Evolutionary conservation across 2,113 vertebrate genomes (phyloP).

Genomic region (Regulus satrapa): DNA sequence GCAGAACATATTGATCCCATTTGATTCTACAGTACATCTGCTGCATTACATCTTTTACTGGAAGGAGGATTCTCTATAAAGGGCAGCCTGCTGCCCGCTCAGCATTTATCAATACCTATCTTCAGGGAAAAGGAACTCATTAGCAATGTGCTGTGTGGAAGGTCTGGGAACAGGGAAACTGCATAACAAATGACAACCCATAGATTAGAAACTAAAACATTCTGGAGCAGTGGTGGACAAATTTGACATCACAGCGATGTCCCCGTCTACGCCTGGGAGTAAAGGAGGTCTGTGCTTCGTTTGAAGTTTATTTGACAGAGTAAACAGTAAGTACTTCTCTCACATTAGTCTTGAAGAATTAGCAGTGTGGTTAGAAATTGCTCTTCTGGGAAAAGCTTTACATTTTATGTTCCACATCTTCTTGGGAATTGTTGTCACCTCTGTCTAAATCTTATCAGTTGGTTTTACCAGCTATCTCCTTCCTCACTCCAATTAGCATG

Average conservation of each 20-base stretch:
- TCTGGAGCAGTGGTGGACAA: not conserved
- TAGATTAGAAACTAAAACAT: not conserved
- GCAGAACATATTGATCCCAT: conserved; percentile 43
- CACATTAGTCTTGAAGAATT: conserved; percentile 19
- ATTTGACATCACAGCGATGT: not conserved
- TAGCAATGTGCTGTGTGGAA: not conserved
- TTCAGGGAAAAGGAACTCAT: not conserved
- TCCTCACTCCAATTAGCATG: not conserved
- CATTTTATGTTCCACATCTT: conserved; percentile 32
- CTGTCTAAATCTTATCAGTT: conserved; percentile 29
- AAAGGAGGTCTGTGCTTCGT: not conserved
- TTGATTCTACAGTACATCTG: not conserved
- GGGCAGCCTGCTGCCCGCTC: not conserved
- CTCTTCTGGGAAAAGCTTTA: conserved; percentile 39
- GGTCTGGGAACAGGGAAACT: not conserved
- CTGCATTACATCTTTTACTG: not conserved
- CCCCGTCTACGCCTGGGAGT: not conserved
- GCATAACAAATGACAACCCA: not conserved
- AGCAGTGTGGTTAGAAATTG: conserved; percentile 28
- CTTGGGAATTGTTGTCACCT: conserved; percentile 35
- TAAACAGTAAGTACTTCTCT: not conserved
- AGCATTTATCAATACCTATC: not conserved
- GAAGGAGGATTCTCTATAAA: not conserved
- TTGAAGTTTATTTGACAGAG: conserved; percentile 1
- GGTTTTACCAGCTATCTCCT: conserved; percentile 10